Evolutionary conservation across 2,113 vertebrate genomes (phyloP).

Genomic region (Forbesichthys papilliferus): DNA sequence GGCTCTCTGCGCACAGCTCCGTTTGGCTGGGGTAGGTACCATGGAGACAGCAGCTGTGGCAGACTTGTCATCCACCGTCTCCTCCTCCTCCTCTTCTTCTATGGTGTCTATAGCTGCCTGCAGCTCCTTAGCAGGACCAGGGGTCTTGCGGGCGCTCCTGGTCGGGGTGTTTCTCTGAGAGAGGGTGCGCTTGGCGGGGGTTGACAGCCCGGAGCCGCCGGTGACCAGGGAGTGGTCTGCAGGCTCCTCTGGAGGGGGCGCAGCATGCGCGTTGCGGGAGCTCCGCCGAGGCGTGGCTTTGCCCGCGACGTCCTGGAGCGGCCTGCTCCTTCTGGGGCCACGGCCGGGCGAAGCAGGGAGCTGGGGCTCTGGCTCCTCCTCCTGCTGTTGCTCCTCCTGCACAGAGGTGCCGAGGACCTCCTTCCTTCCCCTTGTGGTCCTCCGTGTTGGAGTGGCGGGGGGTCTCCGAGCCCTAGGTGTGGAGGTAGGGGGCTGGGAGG

Average conservation of each 20-base stretch:
- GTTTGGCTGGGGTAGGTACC: constrained; percentile 36
- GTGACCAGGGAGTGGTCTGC: constrained; percentile 17
- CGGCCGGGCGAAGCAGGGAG: constrained; percentile 51
- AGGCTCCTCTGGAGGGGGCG: background rate
- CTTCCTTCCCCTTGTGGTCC: constrained; percentile 71
- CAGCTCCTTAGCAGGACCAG: background rate
- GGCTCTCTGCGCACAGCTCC: constrained; percentile 27
- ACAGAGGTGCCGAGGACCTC: constrained; percentile 58
- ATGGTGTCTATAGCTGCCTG: constrained; percentile 36
- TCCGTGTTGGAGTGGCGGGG: constrained; percentile 66
- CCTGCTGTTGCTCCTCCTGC: constrained; percentile 46
- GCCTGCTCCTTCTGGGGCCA: constrained; percentile 50
- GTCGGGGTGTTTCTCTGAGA: constrained; percentile 27
- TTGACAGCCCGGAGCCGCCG: constrained; percentile 39
- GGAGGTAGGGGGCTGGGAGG: constrained; percentile 15
- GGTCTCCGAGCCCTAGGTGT: constrained; percentile 40
- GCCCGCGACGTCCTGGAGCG: constrained; percentile 22
- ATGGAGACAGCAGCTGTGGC: constrained; percentile 23
- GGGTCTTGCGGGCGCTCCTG: constrained; percentile 18
- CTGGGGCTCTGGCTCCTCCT: constrained; percentile 38
- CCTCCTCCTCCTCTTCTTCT: constrained; percentile 15
- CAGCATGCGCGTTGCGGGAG: constrained; percentile 37
- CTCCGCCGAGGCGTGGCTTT: constrained; percentile 52
- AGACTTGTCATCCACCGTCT: background rate
- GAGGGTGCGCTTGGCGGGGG: constrained; percentile 71